phyloP scores from a whole-genome alignment of 2,888 invertebrate genomes.

The Scaptodrosophila latifasciaeformis region DNA sequence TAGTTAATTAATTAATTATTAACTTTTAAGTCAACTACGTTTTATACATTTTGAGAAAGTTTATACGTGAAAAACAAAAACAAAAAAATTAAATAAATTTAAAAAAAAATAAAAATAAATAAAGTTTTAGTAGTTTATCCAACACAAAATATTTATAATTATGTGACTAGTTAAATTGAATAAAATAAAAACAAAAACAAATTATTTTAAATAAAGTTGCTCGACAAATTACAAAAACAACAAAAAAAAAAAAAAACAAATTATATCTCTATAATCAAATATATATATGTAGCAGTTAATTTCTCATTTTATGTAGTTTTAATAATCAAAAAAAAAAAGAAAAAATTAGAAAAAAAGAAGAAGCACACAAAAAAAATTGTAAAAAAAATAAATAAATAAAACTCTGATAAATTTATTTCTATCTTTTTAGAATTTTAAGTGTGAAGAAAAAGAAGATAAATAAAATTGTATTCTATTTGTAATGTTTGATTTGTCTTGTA shows the following conservation, averaged over 20 bases:
- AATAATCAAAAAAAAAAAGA: neutral
- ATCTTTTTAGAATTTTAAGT: neutral
- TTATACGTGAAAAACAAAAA: conserved; percentile 40
- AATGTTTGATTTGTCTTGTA: neutral
- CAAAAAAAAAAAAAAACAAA: too few species aligned
- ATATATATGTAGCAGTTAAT: too few species aligned
- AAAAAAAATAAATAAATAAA: conserved; percentile 3
- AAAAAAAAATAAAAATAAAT: conserved; percentile 7
- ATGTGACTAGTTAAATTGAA: conserved; percentile 42
- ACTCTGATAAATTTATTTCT: conserved; percentile 26
- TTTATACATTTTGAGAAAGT: conserved; percentile 64
- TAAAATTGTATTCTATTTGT: too few species aligned
- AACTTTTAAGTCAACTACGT: conserved; percentile 35
- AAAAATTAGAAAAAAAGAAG: neutral
- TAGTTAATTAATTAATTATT: conserved; percentile 25
- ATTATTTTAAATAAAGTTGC: neutral
- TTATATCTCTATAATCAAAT: too few species aligned
- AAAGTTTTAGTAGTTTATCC: conserved; percentile 39
- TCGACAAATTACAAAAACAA: too few species aligned
- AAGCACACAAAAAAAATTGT: conserved; percentile 8
- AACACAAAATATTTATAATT: conserved; percentile 12
- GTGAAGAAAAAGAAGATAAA: neutral
- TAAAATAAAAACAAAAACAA: too few species aligned
- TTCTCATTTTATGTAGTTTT: too few species aligned
- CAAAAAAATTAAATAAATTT: neutral